Evolutionary conservation across 2,888 invertebrate species (phyloP), one percentile per base, ranked within the genome.

Genomic region (Synergus itoensis): DNA sequence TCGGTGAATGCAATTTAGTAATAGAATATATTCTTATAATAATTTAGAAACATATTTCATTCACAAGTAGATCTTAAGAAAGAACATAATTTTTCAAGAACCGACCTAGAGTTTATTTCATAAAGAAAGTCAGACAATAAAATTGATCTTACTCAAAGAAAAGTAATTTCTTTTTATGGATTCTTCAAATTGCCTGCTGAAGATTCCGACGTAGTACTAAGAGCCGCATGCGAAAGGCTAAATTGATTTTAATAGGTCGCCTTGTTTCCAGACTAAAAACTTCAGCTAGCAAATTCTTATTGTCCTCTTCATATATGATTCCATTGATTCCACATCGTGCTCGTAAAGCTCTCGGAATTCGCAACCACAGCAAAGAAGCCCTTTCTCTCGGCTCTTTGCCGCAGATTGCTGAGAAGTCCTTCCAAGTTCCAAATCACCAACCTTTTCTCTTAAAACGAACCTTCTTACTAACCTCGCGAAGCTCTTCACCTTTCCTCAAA

Each of bases 291-390:
- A 45, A 73, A 53, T 62, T 77, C 76, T 82, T 82, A 82, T 80
- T 81, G 79, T 82, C 80, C 77, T 76, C 81, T 78, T 79, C 80
- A 77, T 78, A 77, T 79, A 79, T 79, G 82, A 84, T 82, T 81
- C 82, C 75, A 79, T 80, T 80, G 79, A 82, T 82, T 82, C 79
- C 63, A 69, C 79, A 77, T 73, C 63, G 63, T 60, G 78, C 65
- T 81, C 80, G 78, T 82, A 84, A 81, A 82, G 78, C 79, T 81
- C 76, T 77, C 73, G 81, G 62, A 73, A 80, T 80, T 80, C 77
- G 79, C 83, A 77, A 82, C 77, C 78, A 43, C 78, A 62, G 69
- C 78, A 77, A 36, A 57, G 53, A 73, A 53, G 53, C 36, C 36
- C n/a, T 48, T 73, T 57, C n/a, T 36, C 36, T 53, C 48, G 73